A percentile compares a stretch with the other conserved stretches of the same genome.
Evolutionary conservation across 2,888 invertebrate species (phyloP).

Genomic region (Orchesellides sinensis): DNA sequence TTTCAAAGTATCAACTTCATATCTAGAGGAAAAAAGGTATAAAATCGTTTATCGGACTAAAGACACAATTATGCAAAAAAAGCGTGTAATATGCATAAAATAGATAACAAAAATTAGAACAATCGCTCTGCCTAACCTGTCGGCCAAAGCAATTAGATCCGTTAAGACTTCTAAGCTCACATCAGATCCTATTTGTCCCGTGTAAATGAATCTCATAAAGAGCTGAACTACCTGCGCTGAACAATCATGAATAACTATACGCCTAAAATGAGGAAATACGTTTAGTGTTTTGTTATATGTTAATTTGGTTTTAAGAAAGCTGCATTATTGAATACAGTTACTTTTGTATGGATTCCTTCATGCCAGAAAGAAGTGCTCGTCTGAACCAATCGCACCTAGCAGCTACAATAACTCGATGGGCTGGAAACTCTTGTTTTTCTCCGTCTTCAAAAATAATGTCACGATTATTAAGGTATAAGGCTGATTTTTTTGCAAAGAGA

Average conservation of each 20-base stretch:
- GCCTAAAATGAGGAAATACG: conserved; percentile 78
- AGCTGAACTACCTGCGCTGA: conserved; percentile 81
- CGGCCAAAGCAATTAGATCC: conserved; percentile 82
- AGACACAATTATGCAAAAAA: conserved; percentile 71
- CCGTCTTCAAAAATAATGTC: conserved; percentile 67
- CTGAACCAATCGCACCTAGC: conserved; percentile 85
- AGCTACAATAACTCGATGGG: conserved; percentile 84
- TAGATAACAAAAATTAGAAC: conserved; percentile 68
- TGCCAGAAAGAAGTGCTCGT: conserved; percentile 83
- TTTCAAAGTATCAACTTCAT: conserved; percentile 82
- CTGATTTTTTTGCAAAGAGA: too few relatives aligned
- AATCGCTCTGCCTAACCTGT: conserved; percentile 78
- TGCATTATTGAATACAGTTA: conserved; percentile 76
- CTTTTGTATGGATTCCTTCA: conserved; percentile 85
- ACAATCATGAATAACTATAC: conserved; percentile 83
- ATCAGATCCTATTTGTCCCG: conserved; percentile 80
- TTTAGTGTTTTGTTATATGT: too few relatives aligned
- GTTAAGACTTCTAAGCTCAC: conserved; percentile 77
- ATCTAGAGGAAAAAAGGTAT: conserved; percentile 75
- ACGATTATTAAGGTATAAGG: too few relatives aligned
- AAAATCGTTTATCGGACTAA: too few relatives aligned
- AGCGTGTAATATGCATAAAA: neutral
- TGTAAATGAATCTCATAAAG: conserved; percentile 83
- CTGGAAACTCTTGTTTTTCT: conserved; percentile 74
- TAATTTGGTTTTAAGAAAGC: too few relatives aligned